These are phyloP conservation scores for Corticium candelabrum DNA, from an alignment of 37 sponge, comb jelly and placozoan genomes.

Conservation along the genomic window DNA sequence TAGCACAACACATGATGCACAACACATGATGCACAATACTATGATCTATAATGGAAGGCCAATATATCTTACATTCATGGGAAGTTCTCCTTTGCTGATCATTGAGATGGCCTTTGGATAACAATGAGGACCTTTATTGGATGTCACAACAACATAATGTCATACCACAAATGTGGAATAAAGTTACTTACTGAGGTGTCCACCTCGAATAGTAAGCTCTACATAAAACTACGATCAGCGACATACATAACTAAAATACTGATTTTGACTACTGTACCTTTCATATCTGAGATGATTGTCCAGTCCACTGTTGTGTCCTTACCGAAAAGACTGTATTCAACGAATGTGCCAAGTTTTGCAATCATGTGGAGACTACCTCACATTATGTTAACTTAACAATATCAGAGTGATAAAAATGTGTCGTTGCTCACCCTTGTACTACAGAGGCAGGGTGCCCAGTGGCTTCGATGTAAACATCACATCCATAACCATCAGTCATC, in stretches of 20 bases:
- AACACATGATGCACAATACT: neutral
- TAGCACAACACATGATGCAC: conserved; percentile 3
- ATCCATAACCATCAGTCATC: conserved; percentile 49
- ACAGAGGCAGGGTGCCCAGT: conserved; percentile 51
- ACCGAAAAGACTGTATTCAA: conserved; percentile 58
- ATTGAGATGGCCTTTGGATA: conserved; percentile 58
- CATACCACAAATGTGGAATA: too few species aligned
- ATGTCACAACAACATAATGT: too few species aligned
- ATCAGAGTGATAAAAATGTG: neutral
- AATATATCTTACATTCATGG: conserved; percentile 32
- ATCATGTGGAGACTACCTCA: conserved; percentile 39
- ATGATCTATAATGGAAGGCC: neutral
- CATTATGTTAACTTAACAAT: neutral
- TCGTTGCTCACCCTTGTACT: conserved; percentile 42
- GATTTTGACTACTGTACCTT: conserved; percentile 38
- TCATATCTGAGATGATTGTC: conserved; percentile 54
- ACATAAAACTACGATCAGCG: neutral
- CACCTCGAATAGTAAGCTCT: conserved; percentile 56
- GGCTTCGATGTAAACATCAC: conserved; percentile 67
- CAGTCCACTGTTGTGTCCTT: conserved; percentile 55
- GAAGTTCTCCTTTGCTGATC: conserved; percentile 46
- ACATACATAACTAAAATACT: too few species aligned
- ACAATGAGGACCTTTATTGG: conserved; percentile 23
- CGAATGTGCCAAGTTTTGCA: conserved; percentile 40
- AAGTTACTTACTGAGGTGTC: conserved; percentile 21